A percentile compares a stretch with the other conserved stretches of the same genome.
Evolutionary conservation across 1,140 invertebrate genomes (phyloP).

Genomic region (Carcinoscorpius rotundicauda): DNA sequence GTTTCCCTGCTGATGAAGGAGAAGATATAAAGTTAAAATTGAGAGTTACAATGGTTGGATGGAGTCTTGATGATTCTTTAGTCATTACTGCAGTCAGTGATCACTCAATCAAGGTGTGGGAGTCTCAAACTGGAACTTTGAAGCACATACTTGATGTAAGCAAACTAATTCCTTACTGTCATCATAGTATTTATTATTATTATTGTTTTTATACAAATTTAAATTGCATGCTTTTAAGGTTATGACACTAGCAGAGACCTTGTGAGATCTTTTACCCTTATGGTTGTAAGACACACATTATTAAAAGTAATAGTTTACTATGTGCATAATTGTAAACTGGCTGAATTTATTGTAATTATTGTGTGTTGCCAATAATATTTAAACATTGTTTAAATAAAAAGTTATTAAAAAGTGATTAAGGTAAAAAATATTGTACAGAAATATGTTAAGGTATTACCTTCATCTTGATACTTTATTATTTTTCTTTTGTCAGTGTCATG

Average conservation of each 20-base stretch:
- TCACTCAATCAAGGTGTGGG: constrained; percentile 77
- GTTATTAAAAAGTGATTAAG: too few species aligned
- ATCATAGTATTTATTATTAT: constrained; percentile 1
- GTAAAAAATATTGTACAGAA: too few species aligned
- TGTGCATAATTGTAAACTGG: too few species aligned
- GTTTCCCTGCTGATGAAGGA: constrained; percentile 26
- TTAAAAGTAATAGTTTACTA: too few species aligned
- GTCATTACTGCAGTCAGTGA: constrained; percentile 88
- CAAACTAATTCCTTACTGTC: background rate
- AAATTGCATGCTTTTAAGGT: too few species aligned
- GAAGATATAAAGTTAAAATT: constrained; percentile 51
- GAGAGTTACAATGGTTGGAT: constrained; percentile 91
- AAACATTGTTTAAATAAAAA: too few species aligned
- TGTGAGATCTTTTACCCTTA: too few species aligned
- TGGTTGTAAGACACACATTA: too few species aligned
- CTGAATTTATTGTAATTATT: too few species aligned
- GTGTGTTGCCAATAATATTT: too few species aligned
- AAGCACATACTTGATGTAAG: constrained; percentile 32
- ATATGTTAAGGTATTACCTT: too few species aligned
- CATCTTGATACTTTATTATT: background rate
- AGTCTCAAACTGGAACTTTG: constrained; percentile 41
- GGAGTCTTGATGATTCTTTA: constrained; percentile 75
- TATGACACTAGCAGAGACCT: too few species aligned
- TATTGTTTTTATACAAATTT: background rate
- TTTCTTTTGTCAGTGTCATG: constrained; percentile 47